These are phyloP conservation scores for Drosophila truncata DNA, from an alignment of 1,140 invertebrate species.

Conservation along the genomic window DNA sequence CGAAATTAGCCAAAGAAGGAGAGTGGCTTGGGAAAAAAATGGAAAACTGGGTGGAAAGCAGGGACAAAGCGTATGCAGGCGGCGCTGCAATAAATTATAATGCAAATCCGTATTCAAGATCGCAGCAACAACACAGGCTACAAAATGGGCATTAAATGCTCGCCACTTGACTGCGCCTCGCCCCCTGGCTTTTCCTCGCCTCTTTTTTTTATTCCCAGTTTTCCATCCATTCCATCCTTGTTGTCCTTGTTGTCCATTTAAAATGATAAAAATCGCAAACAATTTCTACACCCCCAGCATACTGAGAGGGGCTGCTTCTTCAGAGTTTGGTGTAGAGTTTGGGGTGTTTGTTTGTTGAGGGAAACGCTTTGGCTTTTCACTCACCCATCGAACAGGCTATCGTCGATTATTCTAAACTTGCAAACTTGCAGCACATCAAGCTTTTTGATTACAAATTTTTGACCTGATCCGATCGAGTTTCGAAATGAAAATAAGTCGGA, in stretches of 20 bases:
- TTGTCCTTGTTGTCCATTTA: constrained; percentile 70
- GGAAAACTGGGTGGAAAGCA: not conserved
- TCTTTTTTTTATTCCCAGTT: not conserved
- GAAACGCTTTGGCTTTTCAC: constrained; percentile 16
- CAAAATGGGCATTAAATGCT: constrained; percentile 67
- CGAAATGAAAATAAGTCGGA: no score
- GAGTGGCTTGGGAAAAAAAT: constrained; percentile 10
- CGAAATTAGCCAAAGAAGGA: constrained; percentile 67
- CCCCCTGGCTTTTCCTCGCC: not conserved
- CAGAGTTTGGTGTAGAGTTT: no score
- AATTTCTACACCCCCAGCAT: constrained; percentile 56
- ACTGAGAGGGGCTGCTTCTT: not conserved
- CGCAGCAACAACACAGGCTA: constrained; percentile 61
- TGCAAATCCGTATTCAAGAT: constrained; percentile 70
- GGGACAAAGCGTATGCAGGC: constrained; percentile 61
- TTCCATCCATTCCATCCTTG: constrained; percentile 22
- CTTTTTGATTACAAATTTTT: no score
- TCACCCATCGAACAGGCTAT: constrained; percentile 24
- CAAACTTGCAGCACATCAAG: no score
- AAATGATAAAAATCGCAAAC: constrained; percentile 77
- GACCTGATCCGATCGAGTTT: no score
- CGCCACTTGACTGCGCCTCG: constrained; percentile 56
- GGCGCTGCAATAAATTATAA: constrained; percentile 75
- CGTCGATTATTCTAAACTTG: no score
- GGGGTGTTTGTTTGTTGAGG: not conserved